Conservation (phyloP, 2,888 invertebrate genomes). For the Luffia ferchaultella region DNA sequence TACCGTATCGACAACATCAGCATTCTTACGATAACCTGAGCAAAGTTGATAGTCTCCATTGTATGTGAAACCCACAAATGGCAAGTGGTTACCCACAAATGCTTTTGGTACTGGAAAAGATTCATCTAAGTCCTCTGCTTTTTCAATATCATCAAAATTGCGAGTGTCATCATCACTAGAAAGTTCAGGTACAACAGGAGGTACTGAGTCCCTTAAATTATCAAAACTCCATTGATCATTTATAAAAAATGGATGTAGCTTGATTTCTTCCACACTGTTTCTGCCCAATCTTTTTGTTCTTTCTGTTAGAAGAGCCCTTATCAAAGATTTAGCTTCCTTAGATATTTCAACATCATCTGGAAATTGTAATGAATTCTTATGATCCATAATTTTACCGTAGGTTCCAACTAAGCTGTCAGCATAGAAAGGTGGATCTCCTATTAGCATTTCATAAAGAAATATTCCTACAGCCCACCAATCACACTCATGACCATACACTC, state of each 20-base stretch:
- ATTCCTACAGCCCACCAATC: constrained; percentile 99
- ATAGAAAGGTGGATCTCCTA: constrained; percentile 98
- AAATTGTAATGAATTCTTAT: constrained; percentile 93
- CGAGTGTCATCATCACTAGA: constrained; percentile 97
- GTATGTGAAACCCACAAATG: constrained; percentile 98
- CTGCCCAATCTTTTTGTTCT: constrained; percentile 88
- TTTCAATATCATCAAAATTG: constrained; percentile 98
- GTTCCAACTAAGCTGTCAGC: constrained; percentile 98
- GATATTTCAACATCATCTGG: constrained; percentile 96
- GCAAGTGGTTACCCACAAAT: constrained; percentile 97
- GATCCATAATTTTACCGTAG: constrained; percentile 99
- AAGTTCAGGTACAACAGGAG: constrained; percentile 96
- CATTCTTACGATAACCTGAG: constrained; percentile 47
- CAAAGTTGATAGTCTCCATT: constrained; percentile 90
- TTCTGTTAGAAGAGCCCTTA: constrained; percentile 94
- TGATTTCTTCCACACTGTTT: constrained; percentile 94
- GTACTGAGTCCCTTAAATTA: constrained; percentile 91
- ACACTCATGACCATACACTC: constrained; percentile 96
- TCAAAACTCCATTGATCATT: constrained; percentile 99
- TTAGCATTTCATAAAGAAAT: constrained; percentile 98
- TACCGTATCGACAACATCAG: constrained; percentile 70
- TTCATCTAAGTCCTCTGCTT: constrained; percentile 91
- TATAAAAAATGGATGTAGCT: constrained; percentile 91
- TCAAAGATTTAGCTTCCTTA: constrained; percentile 85
- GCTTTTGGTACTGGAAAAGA: constrained; percentile 96